phyloP scores from a whole-genome alignment of 2,888 invertebrate genomes.

The Lithophane semibrunnea region DNA sequence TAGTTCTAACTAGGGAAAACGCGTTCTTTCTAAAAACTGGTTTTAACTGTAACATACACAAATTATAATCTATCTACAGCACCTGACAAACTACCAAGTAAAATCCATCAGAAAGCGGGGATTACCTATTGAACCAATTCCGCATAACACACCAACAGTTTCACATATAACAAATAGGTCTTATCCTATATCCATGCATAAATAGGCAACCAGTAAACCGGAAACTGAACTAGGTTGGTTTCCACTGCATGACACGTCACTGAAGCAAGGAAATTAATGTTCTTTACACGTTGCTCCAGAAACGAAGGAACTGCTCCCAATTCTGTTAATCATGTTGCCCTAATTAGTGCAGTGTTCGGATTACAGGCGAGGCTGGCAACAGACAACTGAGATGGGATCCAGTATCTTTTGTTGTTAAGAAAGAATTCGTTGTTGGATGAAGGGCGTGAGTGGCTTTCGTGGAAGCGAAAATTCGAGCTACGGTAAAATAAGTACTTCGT shows the following conservation, averaged over 20 bases:
- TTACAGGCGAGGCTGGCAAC: slow-evolving; percentile 38
- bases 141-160: background rate
- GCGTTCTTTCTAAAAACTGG: too few species aligned
- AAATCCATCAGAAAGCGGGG: slow-evolving; percentile 1
- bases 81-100: background rate
- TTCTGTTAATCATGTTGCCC: slow-evolving; percentile 65
- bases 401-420: slow-evolving; percentile 17
- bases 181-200: slow-evolving; percentile 51
- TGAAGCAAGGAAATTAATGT: slow-evolving; percentile 70
- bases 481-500: background rate
- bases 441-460: background rate
- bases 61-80: background rate
- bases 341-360: slow-evolving; percentile 54
- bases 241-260: slow-evolving; percentile 60
- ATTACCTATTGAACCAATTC: background rate
- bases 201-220: slow-evolving; percentile 70
- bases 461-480: slow-evolving; percentile 5
- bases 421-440: slow-evolving; percentile 20
- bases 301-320: slow-evolving; percentile 56
- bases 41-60: too few species aligned
- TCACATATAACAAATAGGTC: slow-evolving; percentile 31
- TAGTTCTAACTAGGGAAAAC: too few species aligned
- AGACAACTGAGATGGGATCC: slow-evolving; percentile 43
- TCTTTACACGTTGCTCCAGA: slow-evolving; percentile 60
- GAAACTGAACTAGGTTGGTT: slow-evolving; percentile 76